Evolutionary conservation across 2,888 invertebrate genomes (phyloP).

Genomic region (Lordiphosa andalusiaca): DNA sequence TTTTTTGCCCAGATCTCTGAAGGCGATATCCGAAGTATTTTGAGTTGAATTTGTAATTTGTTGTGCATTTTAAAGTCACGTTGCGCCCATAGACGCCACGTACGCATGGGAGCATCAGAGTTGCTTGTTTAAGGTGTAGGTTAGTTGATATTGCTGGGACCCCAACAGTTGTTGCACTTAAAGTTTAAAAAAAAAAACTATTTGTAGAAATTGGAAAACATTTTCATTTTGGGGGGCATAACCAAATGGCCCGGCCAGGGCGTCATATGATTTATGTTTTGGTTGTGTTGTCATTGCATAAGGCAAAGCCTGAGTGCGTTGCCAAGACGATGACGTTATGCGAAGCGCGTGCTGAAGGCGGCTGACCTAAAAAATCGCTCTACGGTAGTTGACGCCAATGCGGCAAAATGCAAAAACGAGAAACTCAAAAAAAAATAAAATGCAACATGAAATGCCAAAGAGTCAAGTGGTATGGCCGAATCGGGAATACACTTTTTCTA

Average conservation of each 20-base stretch:
- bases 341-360: constrained; percentile 55
- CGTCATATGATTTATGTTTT: constrained; percentile 31
- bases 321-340: constrained; percentile 41
- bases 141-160: constrained; percentile 14
- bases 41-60: constrained; percentile 1
- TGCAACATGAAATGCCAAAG: constrained; percentile 23
- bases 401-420: constrained; percentile 27
- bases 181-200: constrained; percentile 10
- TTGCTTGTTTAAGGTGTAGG: constrained; percentile 27
- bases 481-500: background rate
- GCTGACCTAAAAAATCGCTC: constrained; percentile 57
- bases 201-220: constrained; percentile 27
- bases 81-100: constrained; percentile 36
- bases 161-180: constrained; percentile 19
- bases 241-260: constrained; percentile 44
- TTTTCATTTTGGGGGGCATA: constrained; percentile 42
- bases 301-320: constrained; percentile 31
- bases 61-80: constrained; percentile 24
- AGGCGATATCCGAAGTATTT: constrained; percentile 16
- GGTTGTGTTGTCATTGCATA: constrained; percentile 51
- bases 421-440: constrained; percentile 35
- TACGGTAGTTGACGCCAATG: constrained; percentile 67
- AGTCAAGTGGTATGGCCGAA: background rate
- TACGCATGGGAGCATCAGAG: constrained; percentile 23
- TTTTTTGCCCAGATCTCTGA: constrained; percentile 42